Evolutionary conservation across 2,888 invertebrate genomes (phyloP).

Genomic region (Gastrophysa polygoni): DNA sequence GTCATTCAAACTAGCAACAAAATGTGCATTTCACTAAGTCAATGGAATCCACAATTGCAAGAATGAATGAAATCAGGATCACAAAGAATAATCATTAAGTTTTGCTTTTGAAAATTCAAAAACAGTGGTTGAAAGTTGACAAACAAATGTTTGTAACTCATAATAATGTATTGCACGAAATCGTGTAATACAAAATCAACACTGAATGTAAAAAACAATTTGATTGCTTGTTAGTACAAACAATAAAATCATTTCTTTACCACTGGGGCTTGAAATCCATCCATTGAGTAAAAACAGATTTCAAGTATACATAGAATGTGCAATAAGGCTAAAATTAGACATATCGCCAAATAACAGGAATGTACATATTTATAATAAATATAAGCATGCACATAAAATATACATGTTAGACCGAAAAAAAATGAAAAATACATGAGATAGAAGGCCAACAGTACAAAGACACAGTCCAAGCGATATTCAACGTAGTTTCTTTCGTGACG

Average conservation of each 20-base stretch:
- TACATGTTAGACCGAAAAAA: conserved; percentile 56
- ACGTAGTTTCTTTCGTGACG: no score
- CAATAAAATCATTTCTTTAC: background rate
- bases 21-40: conserved; percentile 9
- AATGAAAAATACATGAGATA: conserved; percentile 57
- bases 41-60: conserved; percentile 3
- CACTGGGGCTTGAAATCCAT: conserved; percentile 18
- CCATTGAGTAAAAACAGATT: conserved; percentile 32
- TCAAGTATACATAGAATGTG: conserved; percentile 22
- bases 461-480: conserved; percentile 42
- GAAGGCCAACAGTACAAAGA: conserved; percentile 59
- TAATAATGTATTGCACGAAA: conserved; percentile 27
- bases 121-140: conserved; percentile 20
- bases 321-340: conserved; percentile 42
- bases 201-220: conserved; percentile 17
- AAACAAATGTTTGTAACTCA: conserved; percentile 40
- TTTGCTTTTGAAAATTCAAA: conserved; percentile 7
- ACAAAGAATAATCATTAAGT: background rate
- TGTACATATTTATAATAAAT: conserved; percentile 43
- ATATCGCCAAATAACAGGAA: conserved; percentile 36
- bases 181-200: conserved; percentile 24
- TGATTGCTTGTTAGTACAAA: background rate
- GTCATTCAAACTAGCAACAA: background rate
- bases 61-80: background rate
- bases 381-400: conserved; percentile 54